Evolutionary conservation across 2,113 vertebrate species (phyloP).

Genomic region (Gobiocypris rarus): DNA sequence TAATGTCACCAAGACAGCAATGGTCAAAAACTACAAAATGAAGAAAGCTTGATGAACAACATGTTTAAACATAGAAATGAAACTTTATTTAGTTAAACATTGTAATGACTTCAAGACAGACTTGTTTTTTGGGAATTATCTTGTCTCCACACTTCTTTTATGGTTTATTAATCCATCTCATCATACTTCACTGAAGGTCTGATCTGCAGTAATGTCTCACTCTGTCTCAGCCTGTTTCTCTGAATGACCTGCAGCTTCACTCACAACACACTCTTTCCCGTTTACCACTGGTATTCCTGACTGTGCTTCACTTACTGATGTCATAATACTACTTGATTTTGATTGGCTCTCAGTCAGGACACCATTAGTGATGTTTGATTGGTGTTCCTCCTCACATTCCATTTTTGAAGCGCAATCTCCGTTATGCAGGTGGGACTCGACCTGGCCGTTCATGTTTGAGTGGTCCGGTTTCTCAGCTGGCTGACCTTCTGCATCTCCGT

Average conservation of each 20-base stretch:
- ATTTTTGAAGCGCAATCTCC: slow-evolving; percentile 23
- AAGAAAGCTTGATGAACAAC: neutral
- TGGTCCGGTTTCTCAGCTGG: slow-evolving; percentile 27
- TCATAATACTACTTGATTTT: slow-evolving; percentile 57
- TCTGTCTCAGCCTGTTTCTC: slow-evolving; percentile 7
- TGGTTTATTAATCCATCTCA: neutral
- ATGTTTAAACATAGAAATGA: neutral
- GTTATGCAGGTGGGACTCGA: slow-evolving; percentile 32
- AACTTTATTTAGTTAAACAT: neutral
- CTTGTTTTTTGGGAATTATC: neutral
- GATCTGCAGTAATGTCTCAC: neutral
- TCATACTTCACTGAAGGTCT: neutral
- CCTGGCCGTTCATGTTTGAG: slow-evolving; percentile 50
- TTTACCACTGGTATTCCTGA: slow-evolving; percentile 59
- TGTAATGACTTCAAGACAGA: neutral
- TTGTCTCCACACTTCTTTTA: neutral
- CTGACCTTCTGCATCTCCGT: slow-evolving; percentile 17
- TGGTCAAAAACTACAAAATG: neutral
- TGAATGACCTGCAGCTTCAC: neutral
- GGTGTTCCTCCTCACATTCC: slow-evolving; percentile 15
- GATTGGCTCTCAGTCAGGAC: slow-evolving; percentile 39
- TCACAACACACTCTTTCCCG: slow-evolving; percentile 33
- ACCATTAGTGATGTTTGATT: neutral
- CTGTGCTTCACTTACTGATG: slow-evolving; percentile 61
- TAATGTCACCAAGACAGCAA: neutral